Conservation (phyloP, 2,113 vertebrate genomes). For the Dissostichus mawsoni region DNA sequence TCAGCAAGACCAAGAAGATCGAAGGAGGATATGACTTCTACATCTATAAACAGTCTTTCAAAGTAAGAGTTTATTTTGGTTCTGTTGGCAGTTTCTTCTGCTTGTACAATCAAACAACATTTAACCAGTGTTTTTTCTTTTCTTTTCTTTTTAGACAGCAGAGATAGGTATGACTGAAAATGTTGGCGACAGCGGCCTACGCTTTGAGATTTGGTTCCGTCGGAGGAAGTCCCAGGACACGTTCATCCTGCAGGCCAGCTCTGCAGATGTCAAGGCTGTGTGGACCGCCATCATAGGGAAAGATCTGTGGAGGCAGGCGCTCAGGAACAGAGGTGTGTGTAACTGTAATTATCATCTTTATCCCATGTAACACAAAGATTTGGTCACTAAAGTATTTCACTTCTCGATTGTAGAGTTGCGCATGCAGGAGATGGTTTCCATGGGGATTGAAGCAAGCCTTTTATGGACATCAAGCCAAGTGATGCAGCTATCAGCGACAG, state of each 20-base stretch:
- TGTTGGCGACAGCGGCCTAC: constrained; percentile 87
- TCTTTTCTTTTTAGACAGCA: constrained; percentile 80
- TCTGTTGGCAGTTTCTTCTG: background rate
- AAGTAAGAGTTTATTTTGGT: constrained; percentile 73
- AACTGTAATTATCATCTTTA: background rate
- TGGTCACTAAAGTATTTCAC: background rate
- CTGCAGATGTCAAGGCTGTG: constrained; percentile 83
- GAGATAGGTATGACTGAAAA: constrained; percentile 90
- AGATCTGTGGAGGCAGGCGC: constrained; percentile 90
- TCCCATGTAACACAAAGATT: background rate
- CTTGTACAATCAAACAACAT: background rate
- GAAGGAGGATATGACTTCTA: constrained; percentile 87
- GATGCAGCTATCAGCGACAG: constrained; percentile 86
- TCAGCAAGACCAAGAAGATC: constrained; percentile 90
- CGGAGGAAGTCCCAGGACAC: constrained; percentile 89
- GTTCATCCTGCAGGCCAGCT: constrained; percentile 87
- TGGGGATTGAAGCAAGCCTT: constrained; percentile 89
- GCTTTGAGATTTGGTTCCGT: constrained; percentile 91
- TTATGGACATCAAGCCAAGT: constrained; percentile 88
- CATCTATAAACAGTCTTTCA: constrained; percentile 89
- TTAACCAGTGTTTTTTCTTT: background rate
- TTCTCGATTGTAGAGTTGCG: constrained; percentile 81
- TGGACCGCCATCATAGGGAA: constrained; percentile 87
- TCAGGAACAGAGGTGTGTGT: constrained; percentile 86
- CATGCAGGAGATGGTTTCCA: constrained; percentile 89